These are phyloP conservation scores for Apis dorsata DNA, from an alignment of 1,140 invertebrate species.

Conservation along the genomic window DNA sequence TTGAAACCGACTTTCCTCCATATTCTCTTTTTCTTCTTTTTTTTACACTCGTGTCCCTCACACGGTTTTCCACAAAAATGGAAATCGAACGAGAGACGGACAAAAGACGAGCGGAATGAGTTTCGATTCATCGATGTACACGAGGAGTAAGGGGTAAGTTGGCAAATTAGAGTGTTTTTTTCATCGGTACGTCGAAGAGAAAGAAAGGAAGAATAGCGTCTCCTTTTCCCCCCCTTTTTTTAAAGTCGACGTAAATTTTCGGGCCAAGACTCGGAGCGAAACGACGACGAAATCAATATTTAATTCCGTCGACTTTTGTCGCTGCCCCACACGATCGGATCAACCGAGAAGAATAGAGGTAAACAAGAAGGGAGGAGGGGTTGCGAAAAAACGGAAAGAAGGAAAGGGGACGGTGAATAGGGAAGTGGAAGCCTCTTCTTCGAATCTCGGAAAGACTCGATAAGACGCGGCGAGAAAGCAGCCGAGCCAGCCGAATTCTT, in stretches of 20 bases:
- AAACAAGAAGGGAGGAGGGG: slow-evolving; percentile 13
- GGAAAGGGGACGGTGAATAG: slow-evolving; percentile 34
- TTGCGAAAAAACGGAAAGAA: not conserved
- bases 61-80: not conserved
- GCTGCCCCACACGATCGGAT: slow-evolving; percentile 24
- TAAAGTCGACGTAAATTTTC: slow-evolving; percentile 58
- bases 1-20: not conserved
- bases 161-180: not conserved
- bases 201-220: not conserved
- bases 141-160: no score
- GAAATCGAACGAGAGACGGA: not conserved
- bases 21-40: no score
- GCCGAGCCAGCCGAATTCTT: not conserved
- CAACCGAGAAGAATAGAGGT: slow-evolving; percentile 21
- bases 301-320: slow-evolving; percentile 63
- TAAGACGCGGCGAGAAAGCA: slow-evolving; percentile 16
- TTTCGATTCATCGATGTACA: slow-evolving; percentile 11
- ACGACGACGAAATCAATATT: slow-evolving; percentile 61
- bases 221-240: no score
- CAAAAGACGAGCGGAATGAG: slow-evolving; percentile 5
- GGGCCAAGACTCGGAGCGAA: slow-evolving; percentile 26
- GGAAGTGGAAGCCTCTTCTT: not conserved
- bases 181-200: not conserved
- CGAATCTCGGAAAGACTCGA: not conserved
- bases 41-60: not conserved